phyloP scores from a whole-genome alignment of 2,888 invertebrate species.

The Tridacna crocea region DNA sequence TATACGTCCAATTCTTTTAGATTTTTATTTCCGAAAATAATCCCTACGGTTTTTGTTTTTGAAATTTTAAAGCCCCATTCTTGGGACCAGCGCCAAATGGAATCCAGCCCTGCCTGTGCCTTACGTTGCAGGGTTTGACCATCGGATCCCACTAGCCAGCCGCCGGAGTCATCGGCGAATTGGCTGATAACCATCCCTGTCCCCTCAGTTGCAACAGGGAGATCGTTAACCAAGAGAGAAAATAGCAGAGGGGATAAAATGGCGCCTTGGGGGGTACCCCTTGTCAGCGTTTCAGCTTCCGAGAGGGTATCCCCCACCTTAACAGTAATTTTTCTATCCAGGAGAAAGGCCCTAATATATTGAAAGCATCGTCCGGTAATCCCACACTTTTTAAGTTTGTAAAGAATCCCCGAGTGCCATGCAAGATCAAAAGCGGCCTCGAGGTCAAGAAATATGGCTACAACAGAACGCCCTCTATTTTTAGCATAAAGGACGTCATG shows the following conservation, averaged over 20 bases:
- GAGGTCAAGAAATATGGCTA: slow-evolving; percentile 27
- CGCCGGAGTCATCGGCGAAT: slow-evolving; percentile 38
- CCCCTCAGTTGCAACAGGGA: slow-evolving; percentile 18
- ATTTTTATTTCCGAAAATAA: slow-evolving; percentile 5
- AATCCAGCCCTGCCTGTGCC: slow-evolving; percentile 27
- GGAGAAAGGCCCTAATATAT: slow-evolving; percentile 26
- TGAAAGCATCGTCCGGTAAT: slow-evolving; percentile 31
- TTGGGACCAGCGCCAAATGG: slow-evolving; percentile 33
- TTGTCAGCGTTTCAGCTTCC: neutral
- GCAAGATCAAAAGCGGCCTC: slow-evolving; percentile 10
- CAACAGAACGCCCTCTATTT: neutral
- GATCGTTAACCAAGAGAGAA: slow-evolving; percentile 30
- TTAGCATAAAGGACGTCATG: slow-evolving; percentile 13
- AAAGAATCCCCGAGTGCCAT: slow-evolving; percentile 29
- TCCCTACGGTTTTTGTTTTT: slow-evolving; percentile 29
- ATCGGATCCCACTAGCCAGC: slow-evolving; percentile 37
- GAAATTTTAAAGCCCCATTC: slow-evolving; percentile 37
- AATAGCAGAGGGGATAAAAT: slow-evolving; percentile 32
- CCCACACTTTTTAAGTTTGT: slow-evolving; percentile 33
- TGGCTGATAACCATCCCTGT: slow-evolving; percentile 29
- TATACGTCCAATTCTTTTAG: slow-evolving; percentile 6
- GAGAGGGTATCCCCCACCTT: slow-evolving; percentile 21
- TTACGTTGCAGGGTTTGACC: slow-evolving; percentile 18
- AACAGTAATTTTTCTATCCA: slow-evolving; percentile 23
- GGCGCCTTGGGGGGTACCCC: slow-evolving; percentile 26